phyloP scores from a whole-genome alignment of 2,113 vertebrate species.

The Ibidorhyncha struthersii region DNA sequence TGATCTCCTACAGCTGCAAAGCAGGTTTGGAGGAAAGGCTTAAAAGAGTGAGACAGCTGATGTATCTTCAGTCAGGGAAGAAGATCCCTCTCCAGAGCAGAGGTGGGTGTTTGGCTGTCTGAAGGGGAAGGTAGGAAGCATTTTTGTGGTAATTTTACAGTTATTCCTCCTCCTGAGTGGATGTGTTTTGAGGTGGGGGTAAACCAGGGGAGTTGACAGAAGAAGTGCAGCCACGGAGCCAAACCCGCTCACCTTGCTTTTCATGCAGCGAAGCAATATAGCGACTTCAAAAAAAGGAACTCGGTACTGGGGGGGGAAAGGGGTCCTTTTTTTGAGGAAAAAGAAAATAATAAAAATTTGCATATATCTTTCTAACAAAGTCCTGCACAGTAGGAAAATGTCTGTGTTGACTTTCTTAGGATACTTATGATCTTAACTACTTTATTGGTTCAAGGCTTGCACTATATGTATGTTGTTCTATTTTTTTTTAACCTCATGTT shows the following conservation, averaged over 20 bases:
- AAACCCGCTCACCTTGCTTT: accelerated
- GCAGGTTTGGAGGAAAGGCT: background rate
- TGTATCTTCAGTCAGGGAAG: accelerated
- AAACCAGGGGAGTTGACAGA: too few relatives aligned
- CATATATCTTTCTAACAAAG: background rate
- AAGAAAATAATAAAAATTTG: too few relatives aligned
- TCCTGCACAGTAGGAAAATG: accelerated
- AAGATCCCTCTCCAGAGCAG: accelerated
- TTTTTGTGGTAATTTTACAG: background rate
- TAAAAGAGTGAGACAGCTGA: too few relatives aligned
- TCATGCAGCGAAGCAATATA: background rate
- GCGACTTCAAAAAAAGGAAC: background rate
- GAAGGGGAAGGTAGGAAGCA: background rate
- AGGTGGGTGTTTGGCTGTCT: accelerated
- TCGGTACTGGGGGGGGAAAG: background rate
- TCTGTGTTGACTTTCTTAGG: background rate
- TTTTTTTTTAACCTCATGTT: background rate
- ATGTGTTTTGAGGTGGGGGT: too few relatives aligned
- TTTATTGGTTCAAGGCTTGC: background rate
- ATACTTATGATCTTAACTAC: background rate
- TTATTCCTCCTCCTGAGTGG: accelerated
- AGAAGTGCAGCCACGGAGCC: background rate
- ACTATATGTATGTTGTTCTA: background rate
- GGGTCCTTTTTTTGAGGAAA: background rate
- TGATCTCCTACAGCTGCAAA: background rate